phyloP scores from a whole-genome alignment of 1,140 invertebrate genomes.

The Monochamus saltuarius region DNA sequence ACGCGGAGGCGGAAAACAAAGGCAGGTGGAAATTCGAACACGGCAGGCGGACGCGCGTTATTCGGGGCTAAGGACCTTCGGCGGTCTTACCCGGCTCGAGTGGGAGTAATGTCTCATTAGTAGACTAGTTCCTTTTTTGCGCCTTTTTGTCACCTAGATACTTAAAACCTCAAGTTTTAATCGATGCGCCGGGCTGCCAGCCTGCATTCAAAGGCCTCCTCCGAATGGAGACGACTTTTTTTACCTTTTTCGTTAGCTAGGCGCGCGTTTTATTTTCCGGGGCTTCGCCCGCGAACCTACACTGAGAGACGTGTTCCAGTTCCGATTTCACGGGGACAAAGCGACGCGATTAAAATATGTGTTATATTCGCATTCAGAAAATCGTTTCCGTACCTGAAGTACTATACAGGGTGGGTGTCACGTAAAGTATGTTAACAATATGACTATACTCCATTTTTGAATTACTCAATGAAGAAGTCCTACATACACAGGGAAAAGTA shows the following conservation, averaged over 20 bases:
- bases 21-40: slow-evolving; percentile 18
- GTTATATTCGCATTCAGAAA: too few species aligned
- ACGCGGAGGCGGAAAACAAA: slow-evolving; percentile 20
- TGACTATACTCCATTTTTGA: too few species aligned
- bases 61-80: slow-evolving; percentile 20
- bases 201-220: slow-evolving; percentile 14
- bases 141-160: slow-evolving; percentile 36
- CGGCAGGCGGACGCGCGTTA: slow-evolving; percentile 15
- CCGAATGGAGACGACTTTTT: slow-evolving; percentile 8
- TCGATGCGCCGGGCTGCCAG: slow-evolving; percentile 28
- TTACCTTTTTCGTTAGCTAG: slow-evolving; percentile 6
- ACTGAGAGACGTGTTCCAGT: neutral
- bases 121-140: slow-evolving; percentile 33
- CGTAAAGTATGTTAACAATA: too few species aligned
- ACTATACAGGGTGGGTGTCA: too few species aligned
- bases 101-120: slow-evolving; percentile 47
- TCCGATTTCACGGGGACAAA: too few species aligned
- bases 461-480: too few species aligned
- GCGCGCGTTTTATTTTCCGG: slow-evolving; percentile 15
- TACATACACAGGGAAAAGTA: too few species aligned
- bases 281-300: slow-evolving; percentile 10
- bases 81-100: slow-evolving; percentile 28
- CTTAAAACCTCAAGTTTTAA: slow-evolving; percentile 37
- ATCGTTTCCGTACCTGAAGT: too few species aligned
- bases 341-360: too few species aligned